phyloP scores from a whole-genome alignment of 2,888 invertebrate species.

The Steinernema carpocapsae region DNA sequence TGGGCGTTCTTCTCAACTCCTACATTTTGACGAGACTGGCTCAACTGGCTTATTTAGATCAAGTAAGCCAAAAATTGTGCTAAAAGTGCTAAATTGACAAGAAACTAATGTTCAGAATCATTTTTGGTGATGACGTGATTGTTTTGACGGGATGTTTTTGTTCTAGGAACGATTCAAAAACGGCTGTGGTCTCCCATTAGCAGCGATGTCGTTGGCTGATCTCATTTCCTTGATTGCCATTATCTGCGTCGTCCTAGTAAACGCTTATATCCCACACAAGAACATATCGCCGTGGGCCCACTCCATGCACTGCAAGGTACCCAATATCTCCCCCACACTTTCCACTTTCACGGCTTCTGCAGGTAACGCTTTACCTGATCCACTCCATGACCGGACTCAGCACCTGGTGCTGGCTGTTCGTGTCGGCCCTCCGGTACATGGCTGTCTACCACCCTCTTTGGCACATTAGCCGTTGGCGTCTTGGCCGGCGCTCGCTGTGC shows the following conservation, averaged over 20 bases:
- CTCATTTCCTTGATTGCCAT: constrained; percentile 42
- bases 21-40: constrained; percentile 43
- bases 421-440: constrained; percentile 47
- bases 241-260: constrained; percentile 41
- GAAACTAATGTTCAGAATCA: too few relatives aligned
- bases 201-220: constrained; percentile 48
- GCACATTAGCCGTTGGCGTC: constrained; percentile 42
- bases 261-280: constrained; percentile 40
- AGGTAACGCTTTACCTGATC: constrained; percentile 43
- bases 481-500: constrained; percentile 41
- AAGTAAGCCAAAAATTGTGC: too few relatives aligned
- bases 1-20: constrained; percentile 46
- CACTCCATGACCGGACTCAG: constrained; percentile 47
- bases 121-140: too few relatives aligned
- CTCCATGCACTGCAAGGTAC: constrained; percentile 45
- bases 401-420: constrained; percentile 50
- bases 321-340: neutral
- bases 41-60: constrained; percentile 41
- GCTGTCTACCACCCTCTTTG: constrained; percentile 49
- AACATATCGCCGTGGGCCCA: constrained; percentile 33
- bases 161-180: constrained; percentile 48
- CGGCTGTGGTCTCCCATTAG: constrained; percentile 47
- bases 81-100: too few relatives aligned
- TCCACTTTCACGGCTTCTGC: neutral
- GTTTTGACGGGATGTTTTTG: neutral